Evolutionary conservation across 2,797 vertebrate species (phyloP), one percentile per base, ranked within the genome.

Genomic region (Poliocrania exsul): DNA sequence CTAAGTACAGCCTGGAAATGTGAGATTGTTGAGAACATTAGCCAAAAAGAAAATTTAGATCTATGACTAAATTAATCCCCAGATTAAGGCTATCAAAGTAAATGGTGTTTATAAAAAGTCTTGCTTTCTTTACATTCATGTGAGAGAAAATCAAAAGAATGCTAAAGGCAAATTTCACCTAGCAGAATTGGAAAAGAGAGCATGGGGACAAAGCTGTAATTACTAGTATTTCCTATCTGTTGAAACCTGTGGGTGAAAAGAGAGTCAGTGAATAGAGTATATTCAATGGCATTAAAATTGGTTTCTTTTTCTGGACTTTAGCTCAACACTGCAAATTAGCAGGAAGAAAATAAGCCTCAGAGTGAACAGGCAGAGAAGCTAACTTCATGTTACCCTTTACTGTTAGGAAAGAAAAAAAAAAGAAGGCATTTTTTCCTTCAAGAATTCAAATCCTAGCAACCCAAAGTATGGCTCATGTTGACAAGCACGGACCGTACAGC

Each of bases 181-280:
- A 86, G 87, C 77, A 93, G 91, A 92, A 95, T 3, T 86, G 85
- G 93, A 90, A 97, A 93, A 93, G 79, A 94, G 86, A 95, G 77
- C 92, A 62, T 81, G 92, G 93, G 95, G 92, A 92, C 93, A 96
- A 95, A 96, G 95, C 86, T 90, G 49, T 95, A 93, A 95, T 97
- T 95, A 94, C 72, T 88, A 84, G 95, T 94, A 93, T 97, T 96
- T 95, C 90, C 80, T 91, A 95, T 96, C 95, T 96, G 92, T 92
- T 95, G 90, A 91, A 95, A 93, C 87, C 85, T 95, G 92, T 92
- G 96, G 92, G 92, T 94, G 86, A 84, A 95, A 94, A 95, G 79
- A 56, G 66, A 82, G 70, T 91, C 74, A 51, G 71, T 96, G 86
- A 96, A 93, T 96, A 92, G 85, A 79, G 81, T 80, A 94, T 91